Base-by-base conservation (phyloP, 2,888 invertebrate species). In the Drosophila gaucha region DNA sequence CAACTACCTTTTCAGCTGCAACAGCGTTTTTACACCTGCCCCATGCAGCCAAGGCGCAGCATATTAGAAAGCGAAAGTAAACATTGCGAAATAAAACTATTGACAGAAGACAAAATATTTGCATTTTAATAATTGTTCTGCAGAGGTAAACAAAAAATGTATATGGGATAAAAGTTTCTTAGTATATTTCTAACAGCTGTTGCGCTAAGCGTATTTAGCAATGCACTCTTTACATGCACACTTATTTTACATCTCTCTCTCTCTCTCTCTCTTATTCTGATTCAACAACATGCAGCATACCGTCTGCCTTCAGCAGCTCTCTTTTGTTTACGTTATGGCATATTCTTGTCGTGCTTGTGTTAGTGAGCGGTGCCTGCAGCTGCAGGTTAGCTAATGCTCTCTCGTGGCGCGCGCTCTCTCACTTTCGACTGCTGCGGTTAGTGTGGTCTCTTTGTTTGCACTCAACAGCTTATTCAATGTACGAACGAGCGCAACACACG, bases 1-100 rank as follows among this genome's bases (percentile, higher is more conserved):
- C 9, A 86, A 55, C 46, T 86, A 83, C 54, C 10, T 82, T 0
- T 74, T 82, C 18, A 80, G 86, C 38, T 82, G 82, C 41, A 55
- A 63, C 0, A 77, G 80, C 35, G 80, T 82, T 4, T 54, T 82
- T 1, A 62, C 54, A 9, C 66, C 31, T 22, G 72, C 62, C 4
- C 80, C 86, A 1, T 82, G 82, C 49, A 69, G 74, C 4, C 68
- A 65, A 35, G 55, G 59, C 43, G 47, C 66, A 3, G 58, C 43
- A 6, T 82, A 86, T 47, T 82, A 28, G 8, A 62, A 24, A 2
- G 0, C 8, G 20, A 20, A 9, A 10, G 1, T 30, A n/a, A 20
- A 30, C 20, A 5, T n/a, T 39, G 8, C 22, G n/a, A 56, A 68
- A 74, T 52, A 52, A 68, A 72, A 31, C n/a, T 24, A n/a, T 12